Conservation (phyloP, 2,888 invertebrate genomes). For the Meghimatium bilineatum region DNA sequence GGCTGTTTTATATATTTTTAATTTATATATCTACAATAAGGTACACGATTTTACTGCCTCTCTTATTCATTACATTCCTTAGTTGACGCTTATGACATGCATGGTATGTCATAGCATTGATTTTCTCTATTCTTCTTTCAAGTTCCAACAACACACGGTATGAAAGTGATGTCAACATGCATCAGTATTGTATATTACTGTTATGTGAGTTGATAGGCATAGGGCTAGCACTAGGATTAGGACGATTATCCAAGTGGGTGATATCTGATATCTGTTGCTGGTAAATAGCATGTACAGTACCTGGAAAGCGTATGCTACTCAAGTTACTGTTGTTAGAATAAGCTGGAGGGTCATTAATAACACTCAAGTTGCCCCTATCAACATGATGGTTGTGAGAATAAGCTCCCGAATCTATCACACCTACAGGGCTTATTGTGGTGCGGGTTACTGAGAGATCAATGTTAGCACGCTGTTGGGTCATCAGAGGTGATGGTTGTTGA, state of each 20-base stretch:
- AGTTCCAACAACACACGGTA: no score
- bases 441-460: slow-evolving; percentile 35
- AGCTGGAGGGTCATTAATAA: slow-evolving; percentile 15
- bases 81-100: no score
- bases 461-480: slow-evolving; percentile 29
- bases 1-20: no score
- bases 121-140: no score
- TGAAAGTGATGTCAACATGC: no score
- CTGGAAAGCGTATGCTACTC: slow-evolving; percentile 12
- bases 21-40: no score
- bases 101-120: no score
- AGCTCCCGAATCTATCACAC: background rate
- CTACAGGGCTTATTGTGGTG: slow-evolving; percentile 23
- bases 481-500: background rate
- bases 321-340: slow-evolving; percentile 19
- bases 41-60: no score
- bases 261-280: slow-evolving; percentile 33
- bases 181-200: slow-evolving; percentile 42
- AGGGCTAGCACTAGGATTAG: slow-evolving; percentile 33
- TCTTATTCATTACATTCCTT: no score
- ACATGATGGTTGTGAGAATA: slow-evolving; percentile 33
- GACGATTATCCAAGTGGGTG: slow-evolving; percentile 26
- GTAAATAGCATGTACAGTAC: slow-evolving; percentile 13
- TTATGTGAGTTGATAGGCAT: slow-evolving; percentile 37
- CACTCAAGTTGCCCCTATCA: background rate